Evolutionary conservation across 2,888 invertebrate genomes (phyloP).

Genomic region (Cryptocheilus praepositus): DNA sequence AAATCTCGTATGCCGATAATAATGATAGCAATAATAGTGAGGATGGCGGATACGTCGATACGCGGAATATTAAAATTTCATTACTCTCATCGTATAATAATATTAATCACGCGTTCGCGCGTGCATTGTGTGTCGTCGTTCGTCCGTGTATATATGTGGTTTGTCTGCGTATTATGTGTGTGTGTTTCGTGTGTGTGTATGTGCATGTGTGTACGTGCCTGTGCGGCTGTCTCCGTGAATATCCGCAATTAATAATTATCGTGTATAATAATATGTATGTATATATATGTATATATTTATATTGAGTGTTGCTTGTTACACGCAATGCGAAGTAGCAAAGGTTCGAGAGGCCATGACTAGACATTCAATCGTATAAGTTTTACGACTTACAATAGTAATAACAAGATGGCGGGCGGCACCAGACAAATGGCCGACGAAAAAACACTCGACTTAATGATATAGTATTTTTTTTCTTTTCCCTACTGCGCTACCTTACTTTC

Average conservation of each 20-base stretch:
- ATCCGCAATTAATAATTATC: constrained; percentile 8
- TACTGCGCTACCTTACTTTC: constrained; percentile 61
- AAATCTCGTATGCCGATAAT: constrained; percentile 19
- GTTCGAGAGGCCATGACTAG: constrained; percentile 75
- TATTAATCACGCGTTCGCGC: constrained; percentile 23
- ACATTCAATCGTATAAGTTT: constrained; percentile 70
- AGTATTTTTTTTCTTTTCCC: constrained; percentile 20
- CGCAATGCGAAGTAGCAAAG: constrained; percentile 65
- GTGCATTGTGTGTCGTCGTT: not conserved
- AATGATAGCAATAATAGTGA: constrained; percentile 43
- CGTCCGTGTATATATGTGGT: constrained; percentile 22
- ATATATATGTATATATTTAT: constrained; percentile 3
- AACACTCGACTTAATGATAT: constrained; percentile 64
- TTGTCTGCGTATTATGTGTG: not conserved
- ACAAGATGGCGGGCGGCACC: constrained; percentile 73
- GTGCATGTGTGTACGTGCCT: constrained; percentile 20
- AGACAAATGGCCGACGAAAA: constrained; percentile 70
- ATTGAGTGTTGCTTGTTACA: constrained; percentile 36
- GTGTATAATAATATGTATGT: constrained; percentile 11
- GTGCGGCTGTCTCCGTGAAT: constrained; percentile 21
- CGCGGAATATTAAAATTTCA: constrained; percentile 41
- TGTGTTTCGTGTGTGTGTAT: not conserved
- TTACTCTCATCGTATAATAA: constrained; percentile 32
- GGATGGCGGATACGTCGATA: constrained; percentile 53
- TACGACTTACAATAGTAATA: constrained; percentile 70